A percentile compares a stretch with the other conserved stretches of the same genome.
Evolutionary conservation across 2,797 vertebrate genomes (phyloP).

Genomic region (Pantherophis vulpinus): DNA sequence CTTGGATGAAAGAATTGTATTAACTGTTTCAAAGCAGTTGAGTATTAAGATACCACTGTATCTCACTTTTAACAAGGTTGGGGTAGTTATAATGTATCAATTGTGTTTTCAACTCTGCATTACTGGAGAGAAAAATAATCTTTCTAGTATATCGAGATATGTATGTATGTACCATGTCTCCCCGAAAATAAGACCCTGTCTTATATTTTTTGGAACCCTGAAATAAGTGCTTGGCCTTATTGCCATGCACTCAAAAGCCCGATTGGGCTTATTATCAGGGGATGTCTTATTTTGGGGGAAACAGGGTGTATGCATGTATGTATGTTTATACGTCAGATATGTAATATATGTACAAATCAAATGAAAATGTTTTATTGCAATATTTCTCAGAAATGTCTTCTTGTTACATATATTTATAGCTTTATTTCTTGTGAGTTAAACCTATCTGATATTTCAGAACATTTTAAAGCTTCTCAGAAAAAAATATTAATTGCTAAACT

Average conservation of each 20-base stretch:
- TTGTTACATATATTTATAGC: neutral
- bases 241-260: too few species aligned
- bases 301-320: too few species aligned
- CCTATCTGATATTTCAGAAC: neutral
- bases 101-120: neutral
- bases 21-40: neutral
- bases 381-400: neutral
- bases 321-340: neutral
- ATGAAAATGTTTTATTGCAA: neutral
- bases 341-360: neutral
- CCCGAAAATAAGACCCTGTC: too few species aligned
- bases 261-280: too few species aligned
- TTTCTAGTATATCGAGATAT: neutral
- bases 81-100: neutral
- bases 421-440: neutral
- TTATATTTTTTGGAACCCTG: too few species aligned
- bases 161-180: too few species aligned
- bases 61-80: neutral
- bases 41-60: neutral
- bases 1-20: neutral
- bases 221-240: too few species aligned
- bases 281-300: too few species aligned
- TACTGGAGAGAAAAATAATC: neutral
- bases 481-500: conserved; percentile 64
- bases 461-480: neutral